phyloP scores from a whole-genome alignment of 2,113 vertebrate genomes.

The Callionymus lyra region DNA sequence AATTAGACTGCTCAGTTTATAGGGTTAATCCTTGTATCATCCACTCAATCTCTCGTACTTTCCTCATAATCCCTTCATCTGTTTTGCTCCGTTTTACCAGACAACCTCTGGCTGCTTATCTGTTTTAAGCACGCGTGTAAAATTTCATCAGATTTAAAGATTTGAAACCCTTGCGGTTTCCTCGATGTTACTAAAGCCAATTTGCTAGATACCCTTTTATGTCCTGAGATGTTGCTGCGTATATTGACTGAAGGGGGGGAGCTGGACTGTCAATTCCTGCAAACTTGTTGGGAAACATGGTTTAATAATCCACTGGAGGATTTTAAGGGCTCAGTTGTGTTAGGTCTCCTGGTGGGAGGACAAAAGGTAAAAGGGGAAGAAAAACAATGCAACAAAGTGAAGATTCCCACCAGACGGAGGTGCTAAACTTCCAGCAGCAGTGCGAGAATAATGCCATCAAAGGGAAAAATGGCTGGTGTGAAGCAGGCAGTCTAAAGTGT shows the following conservation, averaged over 20 bases:
- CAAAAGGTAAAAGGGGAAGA: conserved; percentile 13
- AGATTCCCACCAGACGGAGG: conserved; percentile 42
- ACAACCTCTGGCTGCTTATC: conserved; percentile 48
- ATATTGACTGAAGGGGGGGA: too few species aligned
- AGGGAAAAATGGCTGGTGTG: conserved; percentile 45
- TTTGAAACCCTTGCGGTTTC: not conserved
- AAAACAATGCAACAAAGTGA: conserved; percentile 34
- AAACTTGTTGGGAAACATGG: too few species aligned
- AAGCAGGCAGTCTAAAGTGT: conserved; percentile 17
- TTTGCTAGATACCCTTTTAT: conserved; percentile 32
- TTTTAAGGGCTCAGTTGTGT: conserved; percentile 30
- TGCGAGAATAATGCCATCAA: conserved; percentile 56
- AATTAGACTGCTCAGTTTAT: conserved; percentile 62
- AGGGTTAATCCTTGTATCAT: conserved; percentile 67
- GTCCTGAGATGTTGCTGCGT: not conserved
- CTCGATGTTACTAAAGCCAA: conserved; percentile 29
- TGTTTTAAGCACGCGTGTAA: conserved; percentile 10
- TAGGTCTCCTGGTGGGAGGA: conserved; percentile 23
- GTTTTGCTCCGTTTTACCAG: conserved; percentile 36
- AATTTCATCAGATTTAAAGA: conserved; percentile 13
- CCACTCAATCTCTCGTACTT: conserved; percentile 58
- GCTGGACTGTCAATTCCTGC: too few species aligned
- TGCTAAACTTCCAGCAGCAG: conserved; percentile 57
- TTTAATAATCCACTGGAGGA: too few species aligned
- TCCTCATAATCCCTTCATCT: conserved; percentile 61